Conservation (phyloP, 2,888 invertebrate species). For the Xestoiulus laeticollis region DNA sequence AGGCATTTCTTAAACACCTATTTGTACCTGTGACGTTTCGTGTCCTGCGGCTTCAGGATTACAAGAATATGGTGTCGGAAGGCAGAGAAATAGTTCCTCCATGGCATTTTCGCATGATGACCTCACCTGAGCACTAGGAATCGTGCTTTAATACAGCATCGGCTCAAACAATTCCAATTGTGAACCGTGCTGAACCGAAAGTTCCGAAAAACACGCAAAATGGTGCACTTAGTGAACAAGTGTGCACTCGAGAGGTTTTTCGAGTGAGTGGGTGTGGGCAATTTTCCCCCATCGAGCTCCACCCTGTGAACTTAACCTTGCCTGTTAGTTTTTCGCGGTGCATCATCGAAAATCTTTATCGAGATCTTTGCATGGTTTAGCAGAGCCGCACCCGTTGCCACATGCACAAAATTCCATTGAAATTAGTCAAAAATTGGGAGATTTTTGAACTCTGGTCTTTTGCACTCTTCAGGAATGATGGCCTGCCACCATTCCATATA, state of each 20-base stretch:
- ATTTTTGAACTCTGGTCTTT: not conserved
- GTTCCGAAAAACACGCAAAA: not conserved
- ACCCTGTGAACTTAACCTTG: constrained; percentile 22
- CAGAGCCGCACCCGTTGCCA: not conserved
- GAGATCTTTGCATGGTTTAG: not conserved
- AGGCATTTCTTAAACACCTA: constrained; percentile 34
- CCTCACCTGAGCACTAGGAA: constrained; percentile 1
- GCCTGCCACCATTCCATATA: not conserved
- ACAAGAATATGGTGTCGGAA: not conserved
- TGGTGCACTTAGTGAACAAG: constrained; percentile 8
- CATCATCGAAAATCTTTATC: constrained; percentile 16
- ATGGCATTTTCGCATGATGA: not conserved
- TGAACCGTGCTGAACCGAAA: not conserved
- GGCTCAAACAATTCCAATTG: constrained; percentile 9
- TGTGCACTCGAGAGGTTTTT: not conserved
- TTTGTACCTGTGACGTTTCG: constrained; percentile 28
- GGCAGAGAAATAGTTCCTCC: constrained; percentile 25
- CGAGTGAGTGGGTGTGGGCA: constrained; percentile 13
- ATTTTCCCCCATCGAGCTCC: not conserved
- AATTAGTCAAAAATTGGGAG: not conserved
- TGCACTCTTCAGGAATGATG: not conserved
- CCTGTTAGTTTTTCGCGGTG: not conserved
- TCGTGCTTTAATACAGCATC: not conserved
- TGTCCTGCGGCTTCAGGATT: not conserved
- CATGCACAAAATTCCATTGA: not conserved